A percentile compares a stretch with the other conserved stretches of the same genome.
phyloP scores from a whole-genome alignment of 2,113 vertebrate genomes.

The Takifugu bimaculatus region DNA sequence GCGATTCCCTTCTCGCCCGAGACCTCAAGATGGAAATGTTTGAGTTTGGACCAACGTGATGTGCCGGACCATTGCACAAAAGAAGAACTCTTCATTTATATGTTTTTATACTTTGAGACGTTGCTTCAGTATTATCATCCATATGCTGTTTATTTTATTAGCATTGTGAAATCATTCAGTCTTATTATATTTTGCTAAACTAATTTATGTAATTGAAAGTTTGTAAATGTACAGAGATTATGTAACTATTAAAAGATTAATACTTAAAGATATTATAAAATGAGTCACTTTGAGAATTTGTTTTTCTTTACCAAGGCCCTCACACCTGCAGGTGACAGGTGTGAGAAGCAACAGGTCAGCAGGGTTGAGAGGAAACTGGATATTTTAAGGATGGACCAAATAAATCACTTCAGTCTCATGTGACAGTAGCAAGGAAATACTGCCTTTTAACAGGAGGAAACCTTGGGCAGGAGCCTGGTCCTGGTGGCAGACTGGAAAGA shows the following conservation, averaged over 20 bases:
- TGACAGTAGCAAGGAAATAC: too few relatives aligned
- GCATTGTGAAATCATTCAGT: neutral
- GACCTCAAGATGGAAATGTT: conserved; percentile 1
- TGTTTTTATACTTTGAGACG: neutral
- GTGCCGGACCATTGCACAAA: conserved; percentile 33
- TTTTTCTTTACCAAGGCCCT: too few relatives aligned
- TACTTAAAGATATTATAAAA: too few relatives aligned
- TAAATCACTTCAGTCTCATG: too few relatives aligned
- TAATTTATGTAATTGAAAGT: conserved; percentile 65
- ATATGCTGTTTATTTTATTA: conserved; percentile 17
- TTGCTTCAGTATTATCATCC: neutral
- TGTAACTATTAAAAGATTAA: conserved; percentile 72
- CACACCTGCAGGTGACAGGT: too few relatives aligned
- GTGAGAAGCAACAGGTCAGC: too few relatives aligned
- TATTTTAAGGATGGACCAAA: too few relatives aligned
- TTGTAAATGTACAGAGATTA: conserved; percentile 76
- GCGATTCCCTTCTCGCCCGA: neutral
- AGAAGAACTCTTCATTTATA: neutral
- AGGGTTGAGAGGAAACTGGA: too few relatives aligned
- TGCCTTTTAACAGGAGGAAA: too few relatives aligned
- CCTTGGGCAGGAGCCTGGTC: too few relatives aligned
- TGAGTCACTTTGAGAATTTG: too few relatives aligned
- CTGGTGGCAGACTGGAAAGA: too few relatives aligned
- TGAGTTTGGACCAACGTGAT: neutral
- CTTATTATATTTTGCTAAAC: conserved; percentile 41